These are phyloP conservation scores for Gorsachius goisagi DNA, from an alignment of 2,113 vertebrate genomes.

Conservation along the genomic window DNA sequence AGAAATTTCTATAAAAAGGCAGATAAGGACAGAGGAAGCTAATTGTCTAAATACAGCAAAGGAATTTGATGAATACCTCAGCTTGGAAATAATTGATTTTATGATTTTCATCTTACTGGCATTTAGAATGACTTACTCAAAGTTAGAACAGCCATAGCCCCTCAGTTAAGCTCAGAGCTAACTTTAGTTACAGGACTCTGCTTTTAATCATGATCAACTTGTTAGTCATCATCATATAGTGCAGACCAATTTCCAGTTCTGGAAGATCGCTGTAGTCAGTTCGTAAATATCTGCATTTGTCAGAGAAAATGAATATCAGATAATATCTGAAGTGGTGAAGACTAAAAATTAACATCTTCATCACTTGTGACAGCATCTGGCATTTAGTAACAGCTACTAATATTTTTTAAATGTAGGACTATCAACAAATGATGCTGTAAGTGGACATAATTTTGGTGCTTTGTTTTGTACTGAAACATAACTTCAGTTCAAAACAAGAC, in stretches of 20 bases:
- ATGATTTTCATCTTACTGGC: conserved; percentile 7
- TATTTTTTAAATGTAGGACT: neutral
- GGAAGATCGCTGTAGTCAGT: conserved; percentile 33
- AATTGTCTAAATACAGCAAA: neutral
- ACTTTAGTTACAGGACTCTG: conserved; percentile 50
- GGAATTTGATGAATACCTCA: neutral
- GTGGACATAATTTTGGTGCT: neutral
- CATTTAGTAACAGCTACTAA: conserved; percentile 36
- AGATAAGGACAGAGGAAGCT: conserved; percentile 4
- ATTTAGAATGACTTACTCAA: conserved; percentile 3
- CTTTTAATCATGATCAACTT: conserved; percentile 63
- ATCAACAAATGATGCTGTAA: neutral
- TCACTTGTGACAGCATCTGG: conserved; percentile 42
- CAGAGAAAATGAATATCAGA: conserved; percentile 51
- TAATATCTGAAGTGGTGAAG: conserved; percentile 34
- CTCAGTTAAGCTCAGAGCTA: conserved; percentile 2
- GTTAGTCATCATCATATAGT: conserved; percentile 51
- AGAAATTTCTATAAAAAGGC: neutral
- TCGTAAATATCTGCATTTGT: conserved; percentile 62
- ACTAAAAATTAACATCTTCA: conserved; percentile 46
- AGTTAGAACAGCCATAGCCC: neutral
- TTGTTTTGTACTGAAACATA: neutral
- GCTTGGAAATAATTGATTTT: conserved; percentile 31
- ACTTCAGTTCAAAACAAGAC: neutral
- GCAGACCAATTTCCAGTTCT: conserved; percentile 56